Evolutionary conservation across 92 coral and sea anemone species (phyloP), one percentile per base, ranked within the genome.

Genomic region (Isaurus tuberculatus): DNA sequence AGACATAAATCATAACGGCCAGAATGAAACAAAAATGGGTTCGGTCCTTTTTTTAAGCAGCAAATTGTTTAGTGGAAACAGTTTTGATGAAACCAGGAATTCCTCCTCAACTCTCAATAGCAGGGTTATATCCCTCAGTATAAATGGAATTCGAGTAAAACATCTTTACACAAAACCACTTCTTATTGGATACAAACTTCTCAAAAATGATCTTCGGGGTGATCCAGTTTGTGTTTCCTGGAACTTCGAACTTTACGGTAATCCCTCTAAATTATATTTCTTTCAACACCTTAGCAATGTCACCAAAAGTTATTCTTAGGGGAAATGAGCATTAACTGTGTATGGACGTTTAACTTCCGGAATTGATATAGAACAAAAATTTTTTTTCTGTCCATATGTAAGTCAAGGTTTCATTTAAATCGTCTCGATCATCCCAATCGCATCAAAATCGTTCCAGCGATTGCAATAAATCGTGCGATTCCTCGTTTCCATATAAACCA

Each of bases 151-250:
- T 8, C n/a, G 33, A 43, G 69, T 77, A 17, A 42, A 75, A n/a
- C 29, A 75, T n/a, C 48, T 55, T 8, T 22, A 40, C 23, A 55
- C 67, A 53, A 49, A 75, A 11, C 81, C 81, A 25, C 19, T 75
- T 16, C 31, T 22, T 13, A 75, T 75, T 4, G 33, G 28, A 33
- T 53, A 75, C 33, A 19, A 30, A 55, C 51, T 23, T n/a, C 68
- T 75, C 22, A 20, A 75, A 40, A 7, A 6, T 22, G 81, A 53
- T 51, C 0, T 19, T 0, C 33, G 23, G 22, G 8, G 68, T n/a
- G n/a, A n/a, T 9, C 81, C 90, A 5, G 31, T 37, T 16, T 86
- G 90, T n/a, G 86, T 71, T 2, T 86, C 53, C 74, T 86, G 85
- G 85, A 72, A 86, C 60, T 86, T 80, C 53, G 22, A 63, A 63